Evolutionary conservation across 1,140 invertebrate genomes (phyloP).

Genomic region (Alviniconcha marisindica): DNA sequence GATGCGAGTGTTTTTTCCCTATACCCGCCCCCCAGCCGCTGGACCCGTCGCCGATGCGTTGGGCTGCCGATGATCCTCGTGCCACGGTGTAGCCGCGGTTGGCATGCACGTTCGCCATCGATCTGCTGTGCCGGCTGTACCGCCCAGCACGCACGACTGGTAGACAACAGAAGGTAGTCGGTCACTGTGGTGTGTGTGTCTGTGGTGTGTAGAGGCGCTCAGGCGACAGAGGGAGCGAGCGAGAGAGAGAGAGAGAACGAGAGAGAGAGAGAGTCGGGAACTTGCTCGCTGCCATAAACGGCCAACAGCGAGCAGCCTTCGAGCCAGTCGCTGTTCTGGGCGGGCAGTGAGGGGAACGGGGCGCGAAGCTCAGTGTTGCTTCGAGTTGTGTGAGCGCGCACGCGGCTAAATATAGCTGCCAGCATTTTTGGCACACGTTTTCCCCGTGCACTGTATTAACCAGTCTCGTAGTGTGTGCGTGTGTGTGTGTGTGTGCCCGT

Average conservation of each 20-base stretch:
- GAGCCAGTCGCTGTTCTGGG: background rate
- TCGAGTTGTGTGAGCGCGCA: constrained; percentile 26
- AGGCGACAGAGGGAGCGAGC: background rate
- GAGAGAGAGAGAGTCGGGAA: background rate
- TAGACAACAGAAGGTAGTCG: no score
- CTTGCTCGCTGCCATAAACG: constrained; percentile 15
- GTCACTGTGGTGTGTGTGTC: no score
- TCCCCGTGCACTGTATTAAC: background rate
- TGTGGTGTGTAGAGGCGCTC: no score
- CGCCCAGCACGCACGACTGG: background rate
- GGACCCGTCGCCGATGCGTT: no score
- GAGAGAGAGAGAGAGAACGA: background rate
- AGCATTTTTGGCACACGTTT: background rate
- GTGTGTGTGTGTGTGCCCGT: background rate
- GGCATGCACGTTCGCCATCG: no score
- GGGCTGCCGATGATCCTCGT: no score
- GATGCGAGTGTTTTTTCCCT: no score
- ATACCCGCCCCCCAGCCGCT: no score
- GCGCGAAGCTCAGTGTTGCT: background rate
- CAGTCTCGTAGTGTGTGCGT: background rate
- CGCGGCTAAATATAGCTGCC: constrained; percentile 32
- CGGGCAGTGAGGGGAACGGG: background rate
- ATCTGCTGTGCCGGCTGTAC: no score
- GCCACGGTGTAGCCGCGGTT: no score
- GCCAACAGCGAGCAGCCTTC: background rate